Base-by-base conservation (phyloP, 2,888 invertebrate species). In the Mylabris sibirica region DNA sequence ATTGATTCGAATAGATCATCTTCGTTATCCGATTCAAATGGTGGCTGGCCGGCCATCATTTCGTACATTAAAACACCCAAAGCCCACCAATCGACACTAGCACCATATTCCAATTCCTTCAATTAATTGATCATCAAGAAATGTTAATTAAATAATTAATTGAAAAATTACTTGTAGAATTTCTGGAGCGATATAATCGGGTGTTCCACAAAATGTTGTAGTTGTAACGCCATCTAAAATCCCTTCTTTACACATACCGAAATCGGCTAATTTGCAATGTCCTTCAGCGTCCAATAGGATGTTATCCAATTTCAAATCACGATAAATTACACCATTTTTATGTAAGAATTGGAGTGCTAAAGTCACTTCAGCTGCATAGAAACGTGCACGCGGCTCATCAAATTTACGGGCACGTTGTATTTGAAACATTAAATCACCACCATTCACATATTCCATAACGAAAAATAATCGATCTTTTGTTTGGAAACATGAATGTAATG, bases 21-120 rank as follows among this genome's bases (percentile, higher is more conserved):
- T 87, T 99, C 99, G 87, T 99, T 99, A 87, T 99, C 99, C 4
- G 99, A 99, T 88, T 99, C 99, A 87, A 99, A 99, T 14, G 99
- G 99, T 69, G 99, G 99, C 86, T 99, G 99, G 0, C 99, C 98
- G 1, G 98, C 98, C 95, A 98, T 94, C 98, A 99, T 99, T 89
- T 99, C 98, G 86, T 99, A 99, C 95, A 98, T 95, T 60, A 98
- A 89, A 69, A 99, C 98, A 64, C 98, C 99, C 75, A 99, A 88
- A 72, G 98, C 98, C 98, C 98, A 99, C 95, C 95, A 95, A 86
- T 95, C 95, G 69, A 96, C 95, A 72, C 93, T 93, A 38, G 94
- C 92, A 0, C 95, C 95, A 83, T 95, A 95, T 82, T 98, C 84
- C 70, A 84, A 72, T 77, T 85, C 84, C 82, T 82, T 64, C 12